Percentiles rank a stretch among this genome's conserved stretches.
These are phyloP conservation scores for Galbula dea DNA, from an alignment of 2,113 vertebrate genomes.

Conservation along the genomic window DNA sequence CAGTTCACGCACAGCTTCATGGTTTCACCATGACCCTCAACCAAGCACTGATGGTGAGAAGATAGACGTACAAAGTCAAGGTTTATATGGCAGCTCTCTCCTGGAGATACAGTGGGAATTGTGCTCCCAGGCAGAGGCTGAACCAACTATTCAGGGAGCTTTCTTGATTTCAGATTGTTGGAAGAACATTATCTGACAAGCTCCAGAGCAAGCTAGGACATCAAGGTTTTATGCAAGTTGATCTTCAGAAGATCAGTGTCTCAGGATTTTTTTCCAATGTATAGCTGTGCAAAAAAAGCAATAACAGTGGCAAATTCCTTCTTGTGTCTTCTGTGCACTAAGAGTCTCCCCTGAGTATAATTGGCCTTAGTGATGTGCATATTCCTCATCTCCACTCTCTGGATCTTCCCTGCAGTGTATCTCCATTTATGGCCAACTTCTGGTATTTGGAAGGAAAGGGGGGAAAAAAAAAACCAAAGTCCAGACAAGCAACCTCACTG, in stretches of 20 bases:
- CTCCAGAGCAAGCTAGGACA: background rate
- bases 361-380: background rate
- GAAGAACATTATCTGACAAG: background rate
- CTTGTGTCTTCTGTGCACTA: background rate
- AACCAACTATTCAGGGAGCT: background rate
- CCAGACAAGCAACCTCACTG: background rate
- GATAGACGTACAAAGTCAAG: background rate
- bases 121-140: background rate
- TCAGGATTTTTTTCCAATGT: background rate
- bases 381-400: background rate
- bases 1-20: background rate
- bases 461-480: background rate
- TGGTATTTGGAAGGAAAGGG: background rate
- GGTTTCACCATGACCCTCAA: background rate
- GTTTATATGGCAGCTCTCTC: background rate
- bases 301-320: background rate
- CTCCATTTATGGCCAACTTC: background rate
- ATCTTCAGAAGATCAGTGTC: background rate
- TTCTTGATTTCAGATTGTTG: background rate
- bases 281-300: background rate
- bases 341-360: background rate
- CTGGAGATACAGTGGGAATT: background rate
- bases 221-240: background rate
- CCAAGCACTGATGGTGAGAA: background rate
- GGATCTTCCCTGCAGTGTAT: accelerated